Conservation (phyloP, 2,888 invertebrate genomes). For the Laspeyria flexula region DNA sequence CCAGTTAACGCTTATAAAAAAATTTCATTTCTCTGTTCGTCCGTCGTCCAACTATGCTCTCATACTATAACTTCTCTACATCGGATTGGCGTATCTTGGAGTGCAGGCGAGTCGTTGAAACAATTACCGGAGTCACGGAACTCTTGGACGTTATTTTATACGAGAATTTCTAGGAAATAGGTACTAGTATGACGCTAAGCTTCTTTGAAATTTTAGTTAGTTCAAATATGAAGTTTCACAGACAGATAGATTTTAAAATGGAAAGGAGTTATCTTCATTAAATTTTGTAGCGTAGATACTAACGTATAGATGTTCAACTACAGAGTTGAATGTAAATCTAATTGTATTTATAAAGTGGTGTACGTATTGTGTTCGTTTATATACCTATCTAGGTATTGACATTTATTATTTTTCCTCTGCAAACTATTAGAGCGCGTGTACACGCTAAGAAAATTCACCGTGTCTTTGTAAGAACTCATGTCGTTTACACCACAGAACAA, state of each 20-base stretch:
- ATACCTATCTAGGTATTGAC: no score
- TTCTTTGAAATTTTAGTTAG: conserved; percentile 2
- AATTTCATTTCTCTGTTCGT: no score
- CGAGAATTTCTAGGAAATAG: conserved; percentile 23
- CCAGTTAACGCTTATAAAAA: no score
- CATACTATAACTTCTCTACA: neutral
- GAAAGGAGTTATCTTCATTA: neutral
- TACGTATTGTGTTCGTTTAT: no score
- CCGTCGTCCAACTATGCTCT: neutral
- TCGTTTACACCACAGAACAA: no score
- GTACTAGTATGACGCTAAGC: conserved; percentile 16
- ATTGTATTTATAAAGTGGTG: no score
- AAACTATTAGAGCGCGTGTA: no score
- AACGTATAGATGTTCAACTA: no score
- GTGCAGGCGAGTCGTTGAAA: conserved; percentile 52
- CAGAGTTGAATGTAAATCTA: no score
- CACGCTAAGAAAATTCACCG: no score
- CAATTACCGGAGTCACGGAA: conserved; percentile 43
- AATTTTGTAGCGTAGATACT: neutral
- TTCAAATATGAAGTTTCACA: conserved; percentile 1
- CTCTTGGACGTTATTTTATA: conserved; percentile 46
- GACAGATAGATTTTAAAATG: neutral
- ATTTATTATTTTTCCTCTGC: no score
- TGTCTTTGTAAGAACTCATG: no score
- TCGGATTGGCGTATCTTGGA: conserved; percentile 43